Evolutionary conservation across 2,797 vertebrate species (phyloP), one percentile per base, ranked within the genome.

Genomic region (Syngnathus rostellatus): DNA sequence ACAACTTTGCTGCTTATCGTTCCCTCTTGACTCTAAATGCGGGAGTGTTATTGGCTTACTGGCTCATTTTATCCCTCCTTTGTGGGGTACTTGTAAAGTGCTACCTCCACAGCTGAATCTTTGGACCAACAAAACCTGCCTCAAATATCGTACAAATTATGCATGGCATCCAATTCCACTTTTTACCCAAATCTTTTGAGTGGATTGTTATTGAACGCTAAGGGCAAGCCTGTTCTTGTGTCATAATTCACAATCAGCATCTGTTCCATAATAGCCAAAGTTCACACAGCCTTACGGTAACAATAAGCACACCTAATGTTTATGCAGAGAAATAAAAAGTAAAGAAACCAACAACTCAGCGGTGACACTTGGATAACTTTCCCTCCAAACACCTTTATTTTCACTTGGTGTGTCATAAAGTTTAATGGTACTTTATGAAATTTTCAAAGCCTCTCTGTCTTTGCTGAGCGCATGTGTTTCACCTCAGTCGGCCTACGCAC

Each of bases 401-500:
- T 62, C 40, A 81, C 72, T 75, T 65, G 67, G 70, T 72, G 67
- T 80, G 66, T 78, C 81, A 87, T 83, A 79, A 80, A 81, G 68
- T 83, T 81, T 83, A 62, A 62, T 62, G 66, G 73, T 64, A 69
- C 69, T 77, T 79, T 71, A 82, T 85, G 66, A 77, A 75, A 77
- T 67, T 68, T 81, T 76, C 64, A 80, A 76, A 70, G 54, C 58
- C 11, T 53, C 53, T 68, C 65, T 71, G 64, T 72, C 72, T 76
- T 72, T 17, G 1, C 39, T 46, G 61, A 73, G 45, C 63, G 58
- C 53, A 46, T 31, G 53, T 41, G 53, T 48, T 38, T 77, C 72
- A 69, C 78, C 64, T 73, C 58, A 71, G 58, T 62, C 72, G 77
- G 77, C 77, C 74, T 76, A 39, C 68, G 71, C 71, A 66, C 69